Evolutionary conservation across 1,140 invertebrate genomes (phyloP).

Genomic region (Trachymyrmex septentrionalis): DNA sequence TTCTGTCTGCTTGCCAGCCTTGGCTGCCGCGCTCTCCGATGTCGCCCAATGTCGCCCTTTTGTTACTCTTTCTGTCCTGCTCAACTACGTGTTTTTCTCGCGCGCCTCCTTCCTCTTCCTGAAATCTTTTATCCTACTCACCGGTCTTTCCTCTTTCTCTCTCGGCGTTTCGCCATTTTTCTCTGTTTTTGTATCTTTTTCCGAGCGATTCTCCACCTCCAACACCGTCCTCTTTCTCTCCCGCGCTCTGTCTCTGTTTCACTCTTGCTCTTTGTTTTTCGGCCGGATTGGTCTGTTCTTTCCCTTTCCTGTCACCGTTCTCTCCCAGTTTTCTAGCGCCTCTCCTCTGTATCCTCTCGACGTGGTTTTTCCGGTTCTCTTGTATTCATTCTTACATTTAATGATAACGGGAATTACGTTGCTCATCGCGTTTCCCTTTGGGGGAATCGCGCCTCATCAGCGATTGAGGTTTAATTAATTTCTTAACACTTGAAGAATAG

Average conservation of each 20-base stretch:
- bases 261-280: constrained; percentile 53
- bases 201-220: constrained; percentile 39
- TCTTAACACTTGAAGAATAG: constrained; percentile 5
- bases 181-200: constrained; percentile 56
- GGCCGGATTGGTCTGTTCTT: constrained; percentile 28
- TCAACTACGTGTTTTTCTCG: constrained; percentile 62
- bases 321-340: constrained; percentile 4
- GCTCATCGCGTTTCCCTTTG: constrained; percentile 9
- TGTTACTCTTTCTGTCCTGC: constrained; percentile 56
- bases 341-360: neutral
- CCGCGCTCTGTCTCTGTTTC: constrained; percentile 12
- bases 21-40: constrained; percentile 17
- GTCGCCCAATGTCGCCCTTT: constrained; percentile 45
- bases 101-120: constrained; percentile 56
- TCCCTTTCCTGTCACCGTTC: constrained; percentile 37
- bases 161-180: constrained; percentile 54
- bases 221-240: neutral
- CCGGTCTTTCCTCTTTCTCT: constrained; percentile 17
- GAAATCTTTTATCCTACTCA: constrained; percentile 49
- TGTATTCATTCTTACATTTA: constrained; percentile 59
- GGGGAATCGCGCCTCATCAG: neutral
- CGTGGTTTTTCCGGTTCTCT: constrained; percentile 45
- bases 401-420: constrained; percentile 56
- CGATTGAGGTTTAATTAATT: constrained; percentile 58
- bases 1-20: neutral